Evolutionary conservation across 2,113 vertebrate species (phyloP).

Genomic region (Mesoclemmys tuberculata): DNA sequence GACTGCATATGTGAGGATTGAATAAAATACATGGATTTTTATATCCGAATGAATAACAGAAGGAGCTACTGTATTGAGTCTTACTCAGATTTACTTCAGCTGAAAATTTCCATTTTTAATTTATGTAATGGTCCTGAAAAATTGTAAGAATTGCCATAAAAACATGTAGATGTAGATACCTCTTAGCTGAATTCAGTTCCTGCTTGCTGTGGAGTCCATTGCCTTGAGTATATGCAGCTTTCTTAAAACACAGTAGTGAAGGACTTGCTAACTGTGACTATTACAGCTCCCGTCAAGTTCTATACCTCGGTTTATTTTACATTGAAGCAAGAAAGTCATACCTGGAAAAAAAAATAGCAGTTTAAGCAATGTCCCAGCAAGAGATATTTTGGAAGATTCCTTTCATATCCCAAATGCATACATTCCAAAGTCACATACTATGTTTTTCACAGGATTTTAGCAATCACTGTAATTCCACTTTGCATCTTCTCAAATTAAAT

Average conservation of each 20-base stretch:
- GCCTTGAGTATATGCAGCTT: neutral
- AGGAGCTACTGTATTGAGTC: neutral
- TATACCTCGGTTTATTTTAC: neutral
- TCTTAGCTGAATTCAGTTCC: neutral
- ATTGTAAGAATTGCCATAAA: neutral
- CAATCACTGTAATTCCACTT: neutral
- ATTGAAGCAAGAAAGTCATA: neutral
- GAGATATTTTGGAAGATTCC: neutral
- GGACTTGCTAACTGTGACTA: neutral
- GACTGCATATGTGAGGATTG: neutral
- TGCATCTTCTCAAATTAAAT: neutral
- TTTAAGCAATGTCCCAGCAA: neutral
- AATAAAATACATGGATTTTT: neutral
- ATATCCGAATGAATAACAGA: neutral
- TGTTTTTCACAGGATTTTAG: neutral
- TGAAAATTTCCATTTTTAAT: neutral
- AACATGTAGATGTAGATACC: neutral
- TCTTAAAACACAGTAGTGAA: neutral
- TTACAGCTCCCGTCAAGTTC: neutral
- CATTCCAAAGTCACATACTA: neutral
- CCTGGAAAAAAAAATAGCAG: neutral
- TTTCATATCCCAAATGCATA: neutral
- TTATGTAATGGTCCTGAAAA: neutral
- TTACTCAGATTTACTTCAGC: neutral
- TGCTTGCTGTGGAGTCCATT: neutral